Evolutionary conservation across 2,888 invertebrate genomes (phyloP), one percentile per base, ranked within the genome.

Genomic region (Amitus sp.): DNA sequence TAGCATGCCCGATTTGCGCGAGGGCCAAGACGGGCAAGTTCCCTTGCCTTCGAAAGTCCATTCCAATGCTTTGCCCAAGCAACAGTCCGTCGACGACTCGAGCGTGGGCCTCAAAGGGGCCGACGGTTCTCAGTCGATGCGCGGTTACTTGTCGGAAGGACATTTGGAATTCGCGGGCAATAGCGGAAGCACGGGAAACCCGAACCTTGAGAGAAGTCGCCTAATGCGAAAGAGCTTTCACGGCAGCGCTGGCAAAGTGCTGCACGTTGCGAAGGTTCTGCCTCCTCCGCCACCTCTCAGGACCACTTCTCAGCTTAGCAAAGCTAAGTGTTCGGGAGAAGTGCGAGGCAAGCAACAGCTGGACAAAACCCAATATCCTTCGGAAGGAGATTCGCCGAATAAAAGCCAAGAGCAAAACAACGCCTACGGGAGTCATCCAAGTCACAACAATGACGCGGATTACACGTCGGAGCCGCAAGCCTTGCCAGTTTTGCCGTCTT

Each of bases 1-100:
- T 67, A 94, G 94, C 52, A 93, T 95, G 93, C 95, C 95, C 0
- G 95, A 95, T 83, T 84, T 95, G 46, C 90, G 95, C 0, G 95
- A 95, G 79, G 91, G 90, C 0, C 90, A 89, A 46, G 86, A 86
- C 67, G 87, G 83, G 7, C 86, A 85, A 47, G 46, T n/a, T n/a
- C n/a, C 47, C 6, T 3, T 23, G 23, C 47, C 66, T 37, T 49
- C 66, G 7, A 65, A 82, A 70, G 52, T 83, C 81, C 70, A 47
- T 71, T 79, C 61, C 73, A 83, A 66, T 73, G 76, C 63, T 34
- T 67, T 75, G 62, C 77, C 74, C 19, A 81, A 74, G 65, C 70
- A 66, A 23, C 69, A 66, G 27, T 77, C 89, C 0, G 87, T 90
- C n/a, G 93, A 93, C 76, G 93, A 94, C 74, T 91, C 90, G 43